Conservation (phyloP, 2,888 invertebrate genomes). For the Agrotis ipsilon region DNA sequence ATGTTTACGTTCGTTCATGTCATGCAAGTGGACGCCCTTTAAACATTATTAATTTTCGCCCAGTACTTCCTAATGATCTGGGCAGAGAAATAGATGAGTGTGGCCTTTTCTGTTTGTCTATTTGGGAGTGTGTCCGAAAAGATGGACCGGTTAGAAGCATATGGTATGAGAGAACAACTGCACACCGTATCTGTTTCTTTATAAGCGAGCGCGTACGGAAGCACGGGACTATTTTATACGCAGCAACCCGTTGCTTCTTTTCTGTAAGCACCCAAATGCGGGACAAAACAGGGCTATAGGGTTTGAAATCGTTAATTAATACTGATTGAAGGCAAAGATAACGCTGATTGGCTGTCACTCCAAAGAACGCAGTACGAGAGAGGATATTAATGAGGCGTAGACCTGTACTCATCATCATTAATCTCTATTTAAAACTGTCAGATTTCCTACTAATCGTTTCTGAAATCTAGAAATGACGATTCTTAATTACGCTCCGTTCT, state of each 20-base stretch:
- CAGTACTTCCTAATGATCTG: slow-evolving; percentile 59
- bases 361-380: slow-evolving; percentile 17
- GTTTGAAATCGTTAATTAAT: slow-evolving; percentile 28
- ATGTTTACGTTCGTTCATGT: slow-evolving; percentile 79
- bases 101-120: slow-evolving; percentile 24
- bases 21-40: slow-evolving; percentile 67
- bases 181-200: not conserved
- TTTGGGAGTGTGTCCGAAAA: slow-evolving; percentile 13
- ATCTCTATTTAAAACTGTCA: slow-evolving; percentile 9
- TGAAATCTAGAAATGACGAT: slow-evolving; percentile 18
- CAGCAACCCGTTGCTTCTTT: not conserved
- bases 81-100: slow-evolving; percentile 46
- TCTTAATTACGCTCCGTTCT: slow-evolving; percentile 3
- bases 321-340: slow-evolving; percentile 13
- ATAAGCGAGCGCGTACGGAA: not conserved
- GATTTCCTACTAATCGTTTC: slow-evolving; percentile 12
- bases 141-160: not conserved
- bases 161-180: not conserved
- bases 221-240: not conserved
- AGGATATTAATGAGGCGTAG: slow-evolving; percentile 13
- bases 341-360: slow-evolving; percentile 21
- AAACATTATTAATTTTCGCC: slow-evolving; percentile 60
- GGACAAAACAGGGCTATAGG: not conserved
- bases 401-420: not conserved
- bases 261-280: not conserved